Base-by-base conservation (phyloP, 1,140 invertebrate genomes). In the Trichoplusia ni region DNA sequence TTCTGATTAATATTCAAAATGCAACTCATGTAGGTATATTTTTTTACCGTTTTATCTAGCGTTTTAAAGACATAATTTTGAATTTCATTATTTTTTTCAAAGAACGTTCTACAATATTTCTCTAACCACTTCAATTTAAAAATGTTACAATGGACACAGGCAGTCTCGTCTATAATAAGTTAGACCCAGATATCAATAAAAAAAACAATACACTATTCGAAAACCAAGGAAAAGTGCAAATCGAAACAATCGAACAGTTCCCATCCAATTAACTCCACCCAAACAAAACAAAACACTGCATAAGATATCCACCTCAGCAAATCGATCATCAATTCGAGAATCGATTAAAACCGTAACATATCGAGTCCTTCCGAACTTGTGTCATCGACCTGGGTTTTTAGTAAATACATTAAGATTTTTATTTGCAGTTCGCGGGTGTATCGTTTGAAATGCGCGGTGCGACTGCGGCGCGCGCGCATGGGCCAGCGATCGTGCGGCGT, bases 311-410 rank as follows among this genome's bases (percentile, higher is more conserved):
- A 47, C 42, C 56, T 47, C 56, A 47, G n/a, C 42, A 35, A 49
- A 67, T 54, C 66, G 46, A 60, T 54, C 49, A 58, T 63, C 21
- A 23, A 60, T 64, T 21, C 38, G 46, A 44, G 42, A 67, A 67
- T 67, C 53, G 51, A 63, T 62, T 67, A 58, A 53, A 60, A 54
- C 44, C 29, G 46, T 44, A 62, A 62, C 61, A 64, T 40, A 54
- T 58, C 63, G 49, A 62, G 42, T 60, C 40, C 47, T 64, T 62
- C 38, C 16, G 64, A 61, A 56, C 51, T 60, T 61, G 68, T 76
- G 82, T 86, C 82, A 86, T 82, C 77, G 85, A 89, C 84, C 86
- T 67, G 23, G 54, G 64, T 75, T 78, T 75, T 60, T 49, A 49
- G 67, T 46, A 69, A 72, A 70, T 65, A 73, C 33, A 66, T n/a